Evolutionary conservation across 2,797 vertebrate species (phyloP).

Genomic region (Pangasius larnaudii): DNA sequence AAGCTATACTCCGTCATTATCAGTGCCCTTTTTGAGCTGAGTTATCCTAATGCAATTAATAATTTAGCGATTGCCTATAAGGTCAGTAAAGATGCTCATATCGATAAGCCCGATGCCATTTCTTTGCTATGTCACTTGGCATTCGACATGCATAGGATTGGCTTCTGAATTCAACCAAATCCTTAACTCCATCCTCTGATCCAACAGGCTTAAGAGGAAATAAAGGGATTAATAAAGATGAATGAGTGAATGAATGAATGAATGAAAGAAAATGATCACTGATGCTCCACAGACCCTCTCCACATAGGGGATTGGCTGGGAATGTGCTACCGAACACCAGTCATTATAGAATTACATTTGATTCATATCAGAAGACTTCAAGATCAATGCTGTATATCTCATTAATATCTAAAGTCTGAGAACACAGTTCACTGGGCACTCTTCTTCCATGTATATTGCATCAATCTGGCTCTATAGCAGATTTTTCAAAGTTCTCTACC

Average conservation of each 20-base stretch:
- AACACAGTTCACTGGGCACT: background rate
- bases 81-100: background rate
- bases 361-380: background rate
- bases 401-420: background rate
- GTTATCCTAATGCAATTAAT: background rate
- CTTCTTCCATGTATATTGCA: background rate
- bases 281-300: no score
- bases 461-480: background rate
- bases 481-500: background rate
- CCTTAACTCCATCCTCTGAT: background rate
- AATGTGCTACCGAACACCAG: background rate
- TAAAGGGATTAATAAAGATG: no score
- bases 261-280: no score
- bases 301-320: background rate
- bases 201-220: background rate
- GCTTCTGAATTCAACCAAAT: background rate
- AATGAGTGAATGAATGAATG: no score
- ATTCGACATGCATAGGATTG: slow-evolving; percentile 1
- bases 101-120: background rate
- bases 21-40: background rate
- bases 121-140: background rate
- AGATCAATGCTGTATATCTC: background rate
- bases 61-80: background rate
- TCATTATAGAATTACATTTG: background rate
- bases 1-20: background rate